Percentiles rank a stretch among this genome's conserved stretches.
Evolutionary conservation across 2,113 vertebrate genomes (phyloP).

Genomic region (Amia ocellicauda): DNA sequence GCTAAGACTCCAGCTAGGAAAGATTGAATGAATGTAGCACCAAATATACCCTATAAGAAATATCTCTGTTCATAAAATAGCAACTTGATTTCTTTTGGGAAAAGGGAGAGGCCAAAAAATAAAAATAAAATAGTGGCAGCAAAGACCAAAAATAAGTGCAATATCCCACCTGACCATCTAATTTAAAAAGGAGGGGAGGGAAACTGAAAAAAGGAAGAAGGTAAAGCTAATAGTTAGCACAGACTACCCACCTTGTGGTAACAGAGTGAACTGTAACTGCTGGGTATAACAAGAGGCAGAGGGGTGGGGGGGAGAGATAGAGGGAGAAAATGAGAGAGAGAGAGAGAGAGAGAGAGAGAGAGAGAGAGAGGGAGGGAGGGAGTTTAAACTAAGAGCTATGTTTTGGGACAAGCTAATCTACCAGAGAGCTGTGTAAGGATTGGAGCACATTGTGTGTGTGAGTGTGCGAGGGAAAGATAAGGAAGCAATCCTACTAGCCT

Average conservation of each 20-base stretch:
- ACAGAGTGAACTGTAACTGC: constrained; percentile 90
- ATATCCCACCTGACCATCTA: too few species aligned
- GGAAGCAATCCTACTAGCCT: constrained; percentile 80
- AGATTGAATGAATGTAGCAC: too few species aligned
- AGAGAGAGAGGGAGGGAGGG: constrained; percentile 64
- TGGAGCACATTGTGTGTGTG: constrained; percentile 87
- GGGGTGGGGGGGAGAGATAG: constrained; percentile 19
- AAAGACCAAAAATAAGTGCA: too few species aligned
- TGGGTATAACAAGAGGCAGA: too few species aligned
- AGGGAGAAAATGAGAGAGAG: constrained; percentile 27
- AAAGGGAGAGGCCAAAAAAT: not conserved
- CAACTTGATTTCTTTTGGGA: constrained; percentile 17
- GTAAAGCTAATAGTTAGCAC: constrained; percentile 50
- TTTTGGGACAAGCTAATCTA: constrained; percentile 98
- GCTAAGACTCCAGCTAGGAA: too few species aligned
- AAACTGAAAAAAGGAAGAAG: too few species aligned
- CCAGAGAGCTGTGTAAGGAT: constrained; percentile 95
- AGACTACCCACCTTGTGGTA: constrained; percentile 97
- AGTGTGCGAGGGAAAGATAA: constrained; percentile 83
- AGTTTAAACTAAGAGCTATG: constrained; percentile 99
- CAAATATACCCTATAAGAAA: too few species aligned
- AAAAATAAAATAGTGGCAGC: not conserved
- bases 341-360: constrained; percentile 29
- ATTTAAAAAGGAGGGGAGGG: too few species aligned
- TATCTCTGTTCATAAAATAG: too few species aligned